These are phyloP conservation scores for Pogoniulus pusillus DNA, from an alignment of 2,797 vertebrate genomes.

Conservation along the genomic window DNA sequence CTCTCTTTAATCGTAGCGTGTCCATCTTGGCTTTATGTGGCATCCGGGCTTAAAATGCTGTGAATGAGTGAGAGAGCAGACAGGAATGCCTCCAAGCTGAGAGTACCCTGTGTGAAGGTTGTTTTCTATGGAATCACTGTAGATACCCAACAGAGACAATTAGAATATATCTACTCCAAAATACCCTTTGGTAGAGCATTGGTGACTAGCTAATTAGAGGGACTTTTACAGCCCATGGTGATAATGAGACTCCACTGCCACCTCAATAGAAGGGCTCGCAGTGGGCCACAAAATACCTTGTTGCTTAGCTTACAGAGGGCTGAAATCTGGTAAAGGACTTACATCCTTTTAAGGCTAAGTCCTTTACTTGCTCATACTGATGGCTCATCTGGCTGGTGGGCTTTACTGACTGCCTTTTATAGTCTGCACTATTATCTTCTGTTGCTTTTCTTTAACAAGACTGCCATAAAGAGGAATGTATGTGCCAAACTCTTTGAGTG, in stretches of 20 bases:
- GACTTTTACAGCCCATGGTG: conserved; percentile 61
- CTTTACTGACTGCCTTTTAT: background rate
- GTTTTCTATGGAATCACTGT: conserved; percentile 68
- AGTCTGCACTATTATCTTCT: background rate
- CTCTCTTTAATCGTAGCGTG: conserved; percentile 61
- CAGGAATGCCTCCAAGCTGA: conserved; percentile 65
- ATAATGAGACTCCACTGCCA: conserved; percentile 62
- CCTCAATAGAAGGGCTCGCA: conserved; percentile 61
- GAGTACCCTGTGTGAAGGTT: conserved; percentile 56
- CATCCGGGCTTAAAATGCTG: conserved; percentile 53
- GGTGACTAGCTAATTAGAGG: conserved; percentile 72
- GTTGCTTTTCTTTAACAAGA: background rate
- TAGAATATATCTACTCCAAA: conserved; percentile 70
- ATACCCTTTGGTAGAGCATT: conserved; percentile 67
- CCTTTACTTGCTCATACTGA: background rate
- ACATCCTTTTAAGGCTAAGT: background rate
- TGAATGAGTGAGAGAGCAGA: conserved; percentile 52
- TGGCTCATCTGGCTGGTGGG: background rate
- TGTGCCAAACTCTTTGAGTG: background rate
- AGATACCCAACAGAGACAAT: conserved; percentile 71
- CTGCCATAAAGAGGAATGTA: background rate
- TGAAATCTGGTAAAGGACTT: conserved; percentile 31
- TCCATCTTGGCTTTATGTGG: conserved; percentile 52
- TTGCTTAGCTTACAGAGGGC: conserved; percentile 20
- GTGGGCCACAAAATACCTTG: conserved; percentile 57